Conservation (phyloP, 1,140 invertebrate species). For the Drosophila equinoxialis region DNA sequence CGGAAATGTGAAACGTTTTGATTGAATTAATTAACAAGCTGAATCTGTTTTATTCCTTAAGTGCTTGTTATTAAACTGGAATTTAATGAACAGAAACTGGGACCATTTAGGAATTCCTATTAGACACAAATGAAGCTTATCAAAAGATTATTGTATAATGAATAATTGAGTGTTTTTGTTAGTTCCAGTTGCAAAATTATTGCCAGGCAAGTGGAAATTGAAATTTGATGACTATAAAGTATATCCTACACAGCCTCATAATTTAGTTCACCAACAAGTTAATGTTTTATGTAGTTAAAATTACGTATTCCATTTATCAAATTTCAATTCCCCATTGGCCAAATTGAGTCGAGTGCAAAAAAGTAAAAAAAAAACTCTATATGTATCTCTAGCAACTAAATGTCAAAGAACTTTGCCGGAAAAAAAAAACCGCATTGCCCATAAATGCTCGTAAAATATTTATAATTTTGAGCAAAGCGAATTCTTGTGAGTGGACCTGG, state of each 20-base stretch:
- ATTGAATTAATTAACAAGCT: no score
- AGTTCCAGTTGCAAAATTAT: no score
- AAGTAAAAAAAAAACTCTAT: conserved; percentile 33
- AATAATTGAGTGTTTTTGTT: no score
- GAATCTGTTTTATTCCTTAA: no score
- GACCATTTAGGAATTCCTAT: no score
- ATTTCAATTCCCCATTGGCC: not conserved
- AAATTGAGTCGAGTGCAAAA: not conserved
- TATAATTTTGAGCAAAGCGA: conserved; percentile 46
- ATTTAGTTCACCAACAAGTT: not conserved
- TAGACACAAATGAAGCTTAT: no score
- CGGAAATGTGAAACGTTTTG: not conserved
- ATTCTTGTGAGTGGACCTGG: conserved; percentile 10
- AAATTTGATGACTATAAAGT: no score
- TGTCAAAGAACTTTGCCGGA: conserved; percentile 37
- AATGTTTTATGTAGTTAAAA: not conserved
- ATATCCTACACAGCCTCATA: no score
- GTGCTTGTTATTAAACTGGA: no score
- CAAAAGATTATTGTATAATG: no score
- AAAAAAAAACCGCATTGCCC: conserved; percentile 4
- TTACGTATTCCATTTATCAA: conserved; percentile 4
- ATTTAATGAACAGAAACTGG: no score
- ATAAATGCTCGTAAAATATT: conserved; percentile 64
- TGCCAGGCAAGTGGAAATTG: no score
- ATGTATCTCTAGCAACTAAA: conserved; percentile 35